Percentiles rank a stretch among this genome's conserved stretches.
phyloP scores from a whole-genome alignment of 2,113 vertebrate species.

The Girardinichthys multiradiatus region DNA sequence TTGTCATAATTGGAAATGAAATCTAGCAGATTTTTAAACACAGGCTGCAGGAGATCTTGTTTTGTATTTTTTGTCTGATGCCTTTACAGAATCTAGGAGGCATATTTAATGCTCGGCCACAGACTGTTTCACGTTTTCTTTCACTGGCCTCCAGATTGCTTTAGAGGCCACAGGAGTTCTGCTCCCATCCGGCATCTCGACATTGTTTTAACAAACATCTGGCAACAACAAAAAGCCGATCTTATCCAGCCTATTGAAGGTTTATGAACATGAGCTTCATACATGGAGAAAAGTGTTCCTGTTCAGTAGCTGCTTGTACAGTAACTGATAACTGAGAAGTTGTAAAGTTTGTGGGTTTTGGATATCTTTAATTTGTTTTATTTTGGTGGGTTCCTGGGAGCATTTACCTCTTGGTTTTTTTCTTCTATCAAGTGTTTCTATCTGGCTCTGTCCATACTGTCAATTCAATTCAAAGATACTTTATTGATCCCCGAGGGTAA shows the following conservation, averaged over 20 bases:
- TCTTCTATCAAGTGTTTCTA: too few species aligned
- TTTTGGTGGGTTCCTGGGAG: too few species aligned
- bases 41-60: constrained; percentile 16
- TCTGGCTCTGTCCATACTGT: too few species aligned
- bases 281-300: too few species aligned
- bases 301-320: too few species aligned
- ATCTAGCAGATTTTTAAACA: constrained; percentile 41
- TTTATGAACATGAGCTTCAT: too few species aligned
- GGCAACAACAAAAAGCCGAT: neutral
- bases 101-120: neutral
- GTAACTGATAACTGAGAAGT: too few species aligned
- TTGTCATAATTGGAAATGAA: constrained; percentile 60
- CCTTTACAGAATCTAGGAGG: constrained; percentile 2
- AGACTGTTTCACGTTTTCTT: constrained; percentile 14
- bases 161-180: constrained; percentile 23
- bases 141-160: constrained; percentile 2
- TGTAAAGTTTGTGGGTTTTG: too few species aligned
- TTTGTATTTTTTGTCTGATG: constrained; percentile 15
- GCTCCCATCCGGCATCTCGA: neutral
- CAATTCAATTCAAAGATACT: too few species aligned
- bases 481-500: too few species aligned
- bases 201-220: constrained; percentile 11
- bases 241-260: neutral
- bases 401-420: too few species aligned
- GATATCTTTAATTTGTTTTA: too few species aligned